Evolutionary conservation across 2,797 vertebrate species (phyloP).

Genomic region (Triplophysa yarkandensis): DNA sequence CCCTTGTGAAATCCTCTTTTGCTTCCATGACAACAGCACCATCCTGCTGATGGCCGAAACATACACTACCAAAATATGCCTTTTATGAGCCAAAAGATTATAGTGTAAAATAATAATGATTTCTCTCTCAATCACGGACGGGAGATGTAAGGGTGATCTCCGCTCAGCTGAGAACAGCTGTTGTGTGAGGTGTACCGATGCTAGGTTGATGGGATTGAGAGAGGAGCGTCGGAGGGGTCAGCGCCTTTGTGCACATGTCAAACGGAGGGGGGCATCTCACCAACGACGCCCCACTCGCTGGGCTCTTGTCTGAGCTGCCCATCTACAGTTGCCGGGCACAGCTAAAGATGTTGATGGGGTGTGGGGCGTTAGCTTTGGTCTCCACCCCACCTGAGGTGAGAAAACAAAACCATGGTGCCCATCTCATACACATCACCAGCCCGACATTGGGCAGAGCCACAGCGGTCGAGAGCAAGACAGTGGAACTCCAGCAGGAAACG

Average conservation of each 20-base stretch:
- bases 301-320: conserved; percentile 53
- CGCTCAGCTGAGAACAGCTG: conserved; percentile 26
- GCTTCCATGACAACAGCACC: conserved; percentile 19
- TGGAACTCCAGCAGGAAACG: conserved; percentile 17
- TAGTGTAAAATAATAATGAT: background rate
- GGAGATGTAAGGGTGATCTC: conserved; percentile 26
- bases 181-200: conserved; percentile 13
- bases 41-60: background rate
- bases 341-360: conserved; percentile 31
- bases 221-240: conserved; percentile 41
- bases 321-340: conserved; percentile 9
- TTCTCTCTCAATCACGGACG: background rate
- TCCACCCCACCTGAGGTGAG: conserved; percentile 36
- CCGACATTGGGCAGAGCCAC: conserved; percentile 1
- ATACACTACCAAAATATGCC: background rate
- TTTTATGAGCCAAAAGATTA: background rate
- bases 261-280: conserved; percentile 38
- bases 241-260: conserved; percentile 48
- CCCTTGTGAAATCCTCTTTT: conserved; percentile 16
- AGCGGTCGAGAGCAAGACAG: conserved; percentile 11
- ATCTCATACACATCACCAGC: conserved; percentile 20
- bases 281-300: conserved; percentile 44
- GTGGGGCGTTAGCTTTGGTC: conserved; percentile 30
- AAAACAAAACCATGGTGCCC: conserved; percentile 28
- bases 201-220: conserved; percentile 33